Base-by-base conservation (phyloP, 2,797 vertebrate genomes). In the Bovichtus variegatus region DNA sequence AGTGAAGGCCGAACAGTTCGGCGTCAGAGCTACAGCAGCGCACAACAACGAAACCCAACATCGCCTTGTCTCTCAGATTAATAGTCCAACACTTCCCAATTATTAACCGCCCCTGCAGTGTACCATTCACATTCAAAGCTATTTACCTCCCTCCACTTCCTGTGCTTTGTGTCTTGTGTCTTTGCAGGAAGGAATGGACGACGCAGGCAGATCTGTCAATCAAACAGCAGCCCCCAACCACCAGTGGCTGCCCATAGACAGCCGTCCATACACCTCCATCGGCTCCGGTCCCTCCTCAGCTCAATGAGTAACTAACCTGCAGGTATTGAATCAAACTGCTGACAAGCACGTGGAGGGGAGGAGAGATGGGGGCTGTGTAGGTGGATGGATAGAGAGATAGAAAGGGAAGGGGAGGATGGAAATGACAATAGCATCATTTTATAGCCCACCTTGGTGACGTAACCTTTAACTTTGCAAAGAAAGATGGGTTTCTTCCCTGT, bases 231-330 rank as follows among this genome's bases (percentile, higher is more conserved):
- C 81, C 81, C 78, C 77, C 72, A 58, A 65, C 74, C 76, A 76
- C 76, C 75, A 21, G 82, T 76, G 77, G 65, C 87, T 84, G 89
- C 79, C 77, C 87, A 88, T 64, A 90, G 87, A 91, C 89, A 88
- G 81, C 74, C 85, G 61, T 92, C 90, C 90, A 91, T 91, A 91
- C 89, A 94, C 88, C 91, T 93, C 91, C 89, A 81, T 87, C 23
- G 23, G 68, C 84, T 90, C 85, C 59, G 54, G 81, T 85, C 84
- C 86, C 85, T 84, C 87, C 80, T 90, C 81, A 40, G 93, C 91
- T 95, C 92, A 95, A 95, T 95, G 91, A 94, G 91, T 94, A 95
- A 96, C 95, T 89, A 95, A 95, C 85, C 90, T 87, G 92, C 93
- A 93, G 94, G 94, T 94, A 94, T 71, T 92, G 94, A 94, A 94